These are phyloP conservation scores for Cheirogaleus major DNA, from an alignment of 2,797 vertebrate species.

Conservation along the genomic window DNA sequence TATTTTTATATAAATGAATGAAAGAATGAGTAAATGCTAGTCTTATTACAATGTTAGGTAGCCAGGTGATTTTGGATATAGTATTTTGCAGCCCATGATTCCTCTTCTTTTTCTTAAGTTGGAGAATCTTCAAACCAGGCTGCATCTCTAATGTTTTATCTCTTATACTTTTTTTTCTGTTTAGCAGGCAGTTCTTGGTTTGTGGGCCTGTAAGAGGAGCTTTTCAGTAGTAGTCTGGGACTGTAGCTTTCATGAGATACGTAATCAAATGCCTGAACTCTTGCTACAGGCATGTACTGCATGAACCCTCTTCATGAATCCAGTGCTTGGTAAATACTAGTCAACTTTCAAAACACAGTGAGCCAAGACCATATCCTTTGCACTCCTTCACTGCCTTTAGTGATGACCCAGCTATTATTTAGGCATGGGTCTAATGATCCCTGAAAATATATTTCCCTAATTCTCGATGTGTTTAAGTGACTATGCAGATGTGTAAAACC, in stretches of 20 bases:
- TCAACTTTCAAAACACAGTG: not conserved
- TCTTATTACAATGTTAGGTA: not conserved
- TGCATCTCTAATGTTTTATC: slow-evolving; percentile 46
- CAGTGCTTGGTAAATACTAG: slow-evolving; percentile 31
- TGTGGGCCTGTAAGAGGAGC: slow-evolving; percentile 39
- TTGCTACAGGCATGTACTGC: slow-evolving; percentile 17
- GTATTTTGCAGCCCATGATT: not conserved
- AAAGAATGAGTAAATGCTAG: not conserved
- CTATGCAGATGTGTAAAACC: not conserved
- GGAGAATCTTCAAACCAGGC: not conserved
- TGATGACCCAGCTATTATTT: not conserved
- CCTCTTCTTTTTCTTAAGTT: slow-evolving; percentile 40
- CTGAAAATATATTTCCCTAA: slow-evolving; percentile 20
- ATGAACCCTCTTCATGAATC: not conserved
- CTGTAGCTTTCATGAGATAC: slow-evolving; percentile 54
- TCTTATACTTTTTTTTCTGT: slow-evolving; percentile 55
- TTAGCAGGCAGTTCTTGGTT: slow-evolving; percentile 62
- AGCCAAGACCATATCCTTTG: not conserved
- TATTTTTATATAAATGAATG: not conserved
- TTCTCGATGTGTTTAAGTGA: not conserved
- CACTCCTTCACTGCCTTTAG: not conserved
- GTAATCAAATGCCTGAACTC: not conserved
- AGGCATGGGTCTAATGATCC: not conserved
- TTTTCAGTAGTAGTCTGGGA: not conserved
- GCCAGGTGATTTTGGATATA: not conserved